Conservation (phyloP, 2,888 invertebrate genomes). For the Chloromyia formosa region DNA sequence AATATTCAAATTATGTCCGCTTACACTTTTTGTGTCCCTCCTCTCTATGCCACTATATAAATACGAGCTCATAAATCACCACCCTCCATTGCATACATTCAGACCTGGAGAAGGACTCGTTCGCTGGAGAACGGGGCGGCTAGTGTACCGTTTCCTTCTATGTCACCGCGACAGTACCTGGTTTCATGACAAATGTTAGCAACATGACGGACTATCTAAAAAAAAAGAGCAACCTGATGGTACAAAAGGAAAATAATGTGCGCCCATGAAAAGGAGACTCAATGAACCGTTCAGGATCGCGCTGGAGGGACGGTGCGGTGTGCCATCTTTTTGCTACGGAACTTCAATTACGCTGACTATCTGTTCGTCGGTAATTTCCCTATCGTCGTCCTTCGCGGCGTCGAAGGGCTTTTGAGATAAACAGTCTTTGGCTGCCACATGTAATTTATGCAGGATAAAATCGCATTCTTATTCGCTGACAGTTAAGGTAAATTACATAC, state of each 20-base stretch:
- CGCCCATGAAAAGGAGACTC: conserved; percentile 20
- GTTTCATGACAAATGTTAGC: conserved; percentile 20
- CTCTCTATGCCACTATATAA: conserved; percentile 6
- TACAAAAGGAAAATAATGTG: neutral
- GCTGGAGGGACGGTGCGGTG: neutral
- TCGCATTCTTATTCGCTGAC: conserved; percentile 51
- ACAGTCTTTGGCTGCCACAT: conserved; percentile 28
- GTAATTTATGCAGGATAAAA: conserved; percentile 40
- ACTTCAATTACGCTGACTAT: neutral
- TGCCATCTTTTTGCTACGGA: neutral
- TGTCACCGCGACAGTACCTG: neutral
- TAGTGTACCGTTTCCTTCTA: neutral
- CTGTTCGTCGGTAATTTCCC: neutral
- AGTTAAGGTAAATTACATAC: conserved; percentile 53
- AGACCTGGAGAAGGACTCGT: too few species aligned
- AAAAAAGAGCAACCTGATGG: conserved; percentile 15
- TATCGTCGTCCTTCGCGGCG: neutral
- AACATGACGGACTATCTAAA: conserved; percentile 15
- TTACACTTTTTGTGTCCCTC: conserved; percentile 47
- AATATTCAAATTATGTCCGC: conserved; percentile 52
- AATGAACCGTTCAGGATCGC: conserved; percentile 17
- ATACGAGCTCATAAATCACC: conserved; percentile 48
- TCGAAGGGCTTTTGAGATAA: conserved; percentile 20
- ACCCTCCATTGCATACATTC: neutral
- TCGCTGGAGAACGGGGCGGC: neutral